Conservation (phyloP, 2,113 vertebrate genomes). For the Forbesichthys papilliferus region DNA sequence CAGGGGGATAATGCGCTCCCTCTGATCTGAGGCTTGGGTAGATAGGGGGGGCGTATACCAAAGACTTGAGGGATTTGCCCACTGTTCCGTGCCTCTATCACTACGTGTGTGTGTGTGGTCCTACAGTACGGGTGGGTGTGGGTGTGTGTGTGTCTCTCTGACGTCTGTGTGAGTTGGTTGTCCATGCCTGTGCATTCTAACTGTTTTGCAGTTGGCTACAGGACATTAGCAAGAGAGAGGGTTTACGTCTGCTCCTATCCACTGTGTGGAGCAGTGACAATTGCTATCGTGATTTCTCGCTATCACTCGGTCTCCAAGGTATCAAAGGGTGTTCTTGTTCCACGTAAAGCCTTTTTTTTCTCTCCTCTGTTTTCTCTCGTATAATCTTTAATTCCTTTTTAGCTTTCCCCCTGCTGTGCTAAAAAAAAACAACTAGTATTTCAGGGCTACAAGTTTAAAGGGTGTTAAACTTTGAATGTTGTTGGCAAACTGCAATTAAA, state of each 20-base stretch:
- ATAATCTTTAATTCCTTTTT: slow-evolving; percentile 4
- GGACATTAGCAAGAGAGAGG: slow-evolving; percentile 31
- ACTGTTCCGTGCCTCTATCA: neutral
- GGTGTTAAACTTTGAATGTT: neutral
- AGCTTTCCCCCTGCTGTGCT: neutral
- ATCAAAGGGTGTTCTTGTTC: neutral
- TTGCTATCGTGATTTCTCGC: slow-evolving; percentile 23
- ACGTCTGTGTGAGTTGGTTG: slow-evolving; percentile 5
- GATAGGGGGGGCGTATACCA: slow-evolving; percentile 40
- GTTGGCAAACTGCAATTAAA: neutral
- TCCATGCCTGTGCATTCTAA: slow-evolving; percentile 47
- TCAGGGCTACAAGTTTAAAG: slow-evolving; percentile 6
- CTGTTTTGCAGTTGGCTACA: slow-evolving; percentile 41
- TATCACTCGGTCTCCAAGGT: slow-evolving; percentile 6
- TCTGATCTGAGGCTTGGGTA: slow-evolving; percentile 33
- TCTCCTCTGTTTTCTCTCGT: slow-evolving; percentile 1
- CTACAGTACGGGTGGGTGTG: neutral
- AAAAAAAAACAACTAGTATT: neutral
- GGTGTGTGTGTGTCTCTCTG: neutral
- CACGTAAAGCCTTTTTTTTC: neutral
- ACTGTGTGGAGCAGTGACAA: slow-evolving; percentile 16
- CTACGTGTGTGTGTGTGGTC: slow-evolving; percentile 27
- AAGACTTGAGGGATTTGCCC: slow-evolving; percentile 47
- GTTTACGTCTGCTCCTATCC: slow-evolving; percentile 17
- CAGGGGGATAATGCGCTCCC: slow-evolving; percentile 57